Conservation (phyloP, 2,113 vertebrate genomes). For the Rhinolophus sinicus region DNA sequence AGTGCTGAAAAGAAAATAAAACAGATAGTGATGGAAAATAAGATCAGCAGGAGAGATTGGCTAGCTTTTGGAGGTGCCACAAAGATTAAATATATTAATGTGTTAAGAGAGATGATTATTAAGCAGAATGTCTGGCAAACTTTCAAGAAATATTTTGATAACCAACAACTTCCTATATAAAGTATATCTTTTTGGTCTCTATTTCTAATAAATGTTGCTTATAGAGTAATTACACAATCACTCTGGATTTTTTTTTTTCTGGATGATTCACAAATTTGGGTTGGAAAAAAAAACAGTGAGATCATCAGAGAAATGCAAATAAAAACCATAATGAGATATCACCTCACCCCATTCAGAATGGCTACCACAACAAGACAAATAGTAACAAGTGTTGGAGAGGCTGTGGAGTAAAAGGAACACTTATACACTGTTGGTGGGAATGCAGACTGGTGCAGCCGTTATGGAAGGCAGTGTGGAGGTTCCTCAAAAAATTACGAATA, state of each 20-base stretch:
- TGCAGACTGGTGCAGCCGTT: no score
- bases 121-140: neutral
- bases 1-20: neutral
- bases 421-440: no score
- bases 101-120: neutral
- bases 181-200: neutral
- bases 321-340: no score
- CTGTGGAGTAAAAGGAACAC: no score
- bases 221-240: neutral
- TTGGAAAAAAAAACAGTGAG: neutral
- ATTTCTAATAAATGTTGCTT: neutral
- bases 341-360: no score
- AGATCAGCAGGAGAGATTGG: neutral
- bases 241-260: neutral
- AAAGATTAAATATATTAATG: neutral
- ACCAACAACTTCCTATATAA: neutral
- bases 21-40: neutral
- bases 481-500: no score
- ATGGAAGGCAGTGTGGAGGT: no score
- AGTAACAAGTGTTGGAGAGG: no score
- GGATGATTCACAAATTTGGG: neutral
- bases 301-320: neutral
- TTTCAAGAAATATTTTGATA: constrained; percentile 1
- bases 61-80: neutral
- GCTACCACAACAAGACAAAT: no score